Evolutionary conservation across 2,113 vertebrate species (phyloP).

Genomic region (Malurus alboscapulatus): DNA sequence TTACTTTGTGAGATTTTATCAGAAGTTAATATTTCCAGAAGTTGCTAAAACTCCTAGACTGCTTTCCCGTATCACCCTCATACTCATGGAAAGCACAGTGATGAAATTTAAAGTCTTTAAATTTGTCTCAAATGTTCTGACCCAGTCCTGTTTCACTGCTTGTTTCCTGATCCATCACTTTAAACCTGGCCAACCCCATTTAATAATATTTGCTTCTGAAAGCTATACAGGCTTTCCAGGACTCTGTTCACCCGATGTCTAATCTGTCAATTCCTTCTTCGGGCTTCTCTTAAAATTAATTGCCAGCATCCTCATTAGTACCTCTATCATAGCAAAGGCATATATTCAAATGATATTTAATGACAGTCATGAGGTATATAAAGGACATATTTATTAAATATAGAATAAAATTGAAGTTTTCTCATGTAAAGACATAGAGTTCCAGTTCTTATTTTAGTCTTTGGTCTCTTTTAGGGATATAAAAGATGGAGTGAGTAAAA

Average conservation of each 20-base stretch:
- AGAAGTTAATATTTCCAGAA: background rate
- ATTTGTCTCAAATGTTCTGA: background rate
- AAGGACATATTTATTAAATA: background rate
- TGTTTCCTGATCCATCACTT: background rate
- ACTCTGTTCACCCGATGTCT: background rate
- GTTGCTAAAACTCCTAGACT: background rate
- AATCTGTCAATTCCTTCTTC: background rate
- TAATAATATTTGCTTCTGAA: background rate
- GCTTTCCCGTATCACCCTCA: background rate
- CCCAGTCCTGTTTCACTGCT: background rate
- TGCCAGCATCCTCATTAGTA: background rate
- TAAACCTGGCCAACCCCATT: background rate
- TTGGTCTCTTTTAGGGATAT: background rate
- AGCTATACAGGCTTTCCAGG: background rate
- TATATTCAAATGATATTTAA: background rate
- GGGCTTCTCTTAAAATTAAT: background rate
- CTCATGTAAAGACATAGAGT: background rate
- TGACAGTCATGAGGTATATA: background rate
- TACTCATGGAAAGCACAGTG: background rate
- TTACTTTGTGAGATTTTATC: background rate
- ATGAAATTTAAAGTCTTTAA: background rate
- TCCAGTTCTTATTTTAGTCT: background rate
- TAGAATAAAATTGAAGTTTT: background rate
- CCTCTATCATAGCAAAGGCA: background rate
- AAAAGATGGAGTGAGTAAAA: background rate